Base-by-base conservation (phyloP, 2,888 invertebrate genomes). In the Spilosoma lubricipeda region DNA sequence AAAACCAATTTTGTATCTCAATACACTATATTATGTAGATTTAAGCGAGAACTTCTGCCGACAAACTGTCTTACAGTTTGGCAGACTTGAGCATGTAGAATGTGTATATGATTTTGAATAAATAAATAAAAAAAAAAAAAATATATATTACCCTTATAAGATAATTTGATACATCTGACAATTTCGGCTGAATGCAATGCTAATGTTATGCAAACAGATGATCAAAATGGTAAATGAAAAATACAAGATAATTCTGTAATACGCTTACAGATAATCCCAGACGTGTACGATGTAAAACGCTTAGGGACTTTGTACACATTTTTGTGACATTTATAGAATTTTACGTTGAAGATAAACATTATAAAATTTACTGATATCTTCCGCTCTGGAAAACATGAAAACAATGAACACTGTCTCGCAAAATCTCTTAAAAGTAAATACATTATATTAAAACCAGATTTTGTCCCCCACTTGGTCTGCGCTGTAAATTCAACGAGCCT, bases 81-180 rank as follows among this genome's bases (percentile, higher is more conserved):
- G n/a, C n/a, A n/a, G n/a, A n/a, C n/a, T n/a, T n/a, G n/a, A n/a
- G n/a, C n/a, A n/a, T n/a, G n/a, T n/a, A n/a, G n/a, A n/a, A n/a
- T n/a, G n/a, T n/a, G n/a, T n/a, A n/a, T n/a, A n/a, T n/a, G n/a
- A n/a, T n/a, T n/a, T n/a, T n/a, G n/a, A n/a, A n/a, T n/a, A n/a
- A n/a, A n/a, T n/a, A n/a, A n/a, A n/a, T n/a, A n/a, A n/a, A n/a
- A n/a, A n/a, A n/a, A n/a, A n/a, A n/a, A n/a, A n/a, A n/a, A n/a
- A n/a, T n/a, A n/a, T n/a, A n/a, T n/a, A n/a, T n/a, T 52, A 52
- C 23, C 23, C 23, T 23, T 23, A 9, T 27, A 36, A 79, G 70
- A 81, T 75, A 82, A 82, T 83, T 83, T 86, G 83, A 78, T 74
- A 82, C 83, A 87, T 86, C 83, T 77, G 82, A 85, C 83, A 85